A percentile compares a stretch with the other conserved stretches of the same genome.
Evolutionary conservation across 2,888 invertebrate genomes (phyloP).

Genomic region (Rhodophaea formosa): DNA sequence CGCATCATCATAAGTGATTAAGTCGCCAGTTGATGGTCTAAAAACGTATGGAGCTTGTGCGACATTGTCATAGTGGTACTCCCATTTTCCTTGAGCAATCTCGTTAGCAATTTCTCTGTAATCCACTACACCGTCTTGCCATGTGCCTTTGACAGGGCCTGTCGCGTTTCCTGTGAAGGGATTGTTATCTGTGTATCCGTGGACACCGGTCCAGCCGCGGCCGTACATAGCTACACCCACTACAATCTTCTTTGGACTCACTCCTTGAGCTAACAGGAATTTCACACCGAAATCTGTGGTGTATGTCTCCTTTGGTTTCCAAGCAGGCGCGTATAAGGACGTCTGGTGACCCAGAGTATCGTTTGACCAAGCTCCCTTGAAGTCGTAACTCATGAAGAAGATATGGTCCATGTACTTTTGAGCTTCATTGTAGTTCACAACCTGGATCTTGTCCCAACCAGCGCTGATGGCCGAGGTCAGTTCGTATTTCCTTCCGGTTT

Average conservation of each 20-base stretch:
- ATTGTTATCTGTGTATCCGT: slow-evolving; percentile 56
- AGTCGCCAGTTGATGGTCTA: slow-evolving; percentile 63
- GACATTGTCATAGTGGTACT: slow-evolving; percentile 69
- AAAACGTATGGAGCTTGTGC: slow-evolving; percentile 76
- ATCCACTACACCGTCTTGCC: slow-evolving; percentile 76
- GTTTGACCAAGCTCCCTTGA: slow-evolving; percentile 76
- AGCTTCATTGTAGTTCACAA: slow-evolving; percentile 69
- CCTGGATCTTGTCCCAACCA: slow-evolving; percentile 77
- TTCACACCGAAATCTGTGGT: slow-evolving; percentile 75
- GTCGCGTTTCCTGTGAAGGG: slow-evolving; percentile 73
- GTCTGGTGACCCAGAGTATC: slow-evolving; percentile 72
- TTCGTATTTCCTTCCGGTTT: slow-evolving; percentile 71
- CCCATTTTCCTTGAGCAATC: slow-evolving; percentile 68
- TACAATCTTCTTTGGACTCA: slow-evolving; percentile 68
- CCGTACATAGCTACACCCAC: slow-evolving; percentile 77
- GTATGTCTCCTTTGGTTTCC: slow-evolving; percentile 71
- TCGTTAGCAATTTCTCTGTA: slow-evolving; percentile 72
- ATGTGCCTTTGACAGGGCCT: slow-evolving; percentile 71
- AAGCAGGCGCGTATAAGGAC: slow-evolving; percentile 64
- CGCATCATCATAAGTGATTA: slow-evolving; percentile 71
- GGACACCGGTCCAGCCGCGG: slow-evolving; percentile 73
- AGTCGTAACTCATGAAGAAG: slow-evolving; percentile 76
- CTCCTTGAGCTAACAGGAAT: slow-evolving; percentile 70
- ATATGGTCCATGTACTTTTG: slow-evolving; percentile 77
- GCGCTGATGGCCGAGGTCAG: slow-evolving; percentile 75